Evolutionary conservation across 2,888 invertebrate genomes (phyloP).

Genomic region (Brachylomia viminalis): DNA sequence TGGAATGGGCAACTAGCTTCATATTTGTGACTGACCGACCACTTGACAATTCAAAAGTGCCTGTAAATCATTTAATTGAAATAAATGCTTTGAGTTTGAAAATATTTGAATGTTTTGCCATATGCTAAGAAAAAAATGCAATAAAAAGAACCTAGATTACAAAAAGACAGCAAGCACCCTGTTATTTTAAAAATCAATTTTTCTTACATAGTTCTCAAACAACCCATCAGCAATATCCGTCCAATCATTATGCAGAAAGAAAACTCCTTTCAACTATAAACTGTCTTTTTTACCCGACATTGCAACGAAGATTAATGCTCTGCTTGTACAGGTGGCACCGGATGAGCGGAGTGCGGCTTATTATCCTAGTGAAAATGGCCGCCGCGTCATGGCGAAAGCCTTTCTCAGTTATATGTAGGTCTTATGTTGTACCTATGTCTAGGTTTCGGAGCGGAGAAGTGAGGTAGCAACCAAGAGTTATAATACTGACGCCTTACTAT

Average conservation of each 20-base stretch:
- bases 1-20: no score
- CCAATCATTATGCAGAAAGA: slow-evolving; percentile 51
- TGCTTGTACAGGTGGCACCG: slow-evolving; percentile 61
- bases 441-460: slow-evolving; percentile 2
- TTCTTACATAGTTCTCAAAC: slow-evolving; percentile 34
- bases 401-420: slow-evolving; percentile 40
- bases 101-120: not conserved
- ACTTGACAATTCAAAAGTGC: no score
- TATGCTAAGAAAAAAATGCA: not conserved
- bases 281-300: slow-evolving; percentile 51
- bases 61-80: no score
- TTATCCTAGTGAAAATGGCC: slow-evolving; percentile 58
- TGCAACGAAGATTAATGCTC: slow-evolving; percentile 60
- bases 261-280: slow-evolving; percentile 49
- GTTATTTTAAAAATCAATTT: not conserved
- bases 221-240: slow-evolving; percentile 36
- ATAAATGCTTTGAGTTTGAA: not conserved
- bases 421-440: slow-evolving; percentile 35
- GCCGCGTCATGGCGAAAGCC: slow-evolving; percentile 43
- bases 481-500: not conserved
- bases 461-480: not conserved
- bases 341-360: slow-evolving; percentile 50
- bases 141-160: not conserved
- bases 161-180: not conserved
- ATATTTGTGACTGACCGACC: no score